Conservation (phyloP, 2,888 invertebrate genomes). For the Sarcophaga subvicina region DNA sequence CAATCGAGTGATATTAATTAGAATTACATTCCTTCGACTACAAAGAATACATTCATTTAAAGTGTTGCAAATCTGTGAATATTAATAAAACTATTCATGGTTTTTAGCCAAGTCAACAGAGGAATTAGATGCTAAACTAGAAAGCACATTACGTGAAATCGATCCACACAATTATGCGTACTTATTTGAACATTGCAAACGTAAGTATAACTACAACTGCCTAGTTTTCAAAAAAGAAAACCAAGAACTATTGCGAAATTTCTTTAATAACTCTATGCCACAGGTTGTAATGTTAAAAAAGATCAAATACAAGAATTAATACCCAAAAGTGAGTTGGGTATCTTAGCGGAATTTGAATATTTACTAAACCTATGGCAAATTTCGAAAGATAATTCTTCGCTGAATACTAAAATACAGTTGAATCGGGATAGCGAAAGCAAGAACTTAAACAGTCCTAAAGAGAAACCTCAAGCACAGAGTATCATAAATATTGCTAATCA, state of each 20-base stretch:
- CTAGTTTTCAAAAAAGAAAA: neutral
- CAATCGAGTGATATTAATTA: too few species aligned
- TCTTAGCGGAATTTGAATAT: constrained; percentile 46
- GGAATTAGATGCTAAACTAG: constrained; percentile 43
- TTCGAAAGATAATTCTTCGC: neutral
- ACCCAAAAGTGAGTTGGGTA: constrained; percentile 47
- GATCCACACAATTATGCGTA: constrained; percentile 58
- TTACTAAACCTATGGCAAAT: constrained; percentile 14
- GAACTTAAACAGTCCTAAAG: too few species aligned
- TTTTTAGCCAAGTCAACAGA: neutral
- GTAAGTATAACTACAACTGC: constrained; percentile 23
- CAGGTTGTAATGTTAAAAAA: constrained; percentile 46
- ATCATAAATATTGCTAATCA: too few species aligned
- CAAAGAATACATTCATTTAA: too few species aligned
- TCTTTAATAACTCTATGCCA: neutral
- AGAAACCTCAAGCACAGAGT: too few species aligned
- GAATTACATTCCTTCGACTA: too few species aligned
- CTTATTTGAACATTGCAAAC: constrained; percentile 60
- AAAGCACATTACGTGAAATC: constrained; percentile 52
- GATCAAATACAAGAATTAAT: constrained; percentile 55
- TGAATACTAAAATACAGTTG: too few species aligned
- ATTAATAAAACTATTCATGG: too few species aligned
- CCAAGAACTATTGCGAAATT: neutral
- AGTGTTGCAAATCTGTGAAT: neutral
- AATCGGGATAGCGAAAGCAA: too few species aligned